Percentiles rank a stretch among this genome's conserved stretches.
phyloP scores from a whole-genome alignment of 2,888 invertebrate genomes.

The Chymomyza amoena region DNA sequence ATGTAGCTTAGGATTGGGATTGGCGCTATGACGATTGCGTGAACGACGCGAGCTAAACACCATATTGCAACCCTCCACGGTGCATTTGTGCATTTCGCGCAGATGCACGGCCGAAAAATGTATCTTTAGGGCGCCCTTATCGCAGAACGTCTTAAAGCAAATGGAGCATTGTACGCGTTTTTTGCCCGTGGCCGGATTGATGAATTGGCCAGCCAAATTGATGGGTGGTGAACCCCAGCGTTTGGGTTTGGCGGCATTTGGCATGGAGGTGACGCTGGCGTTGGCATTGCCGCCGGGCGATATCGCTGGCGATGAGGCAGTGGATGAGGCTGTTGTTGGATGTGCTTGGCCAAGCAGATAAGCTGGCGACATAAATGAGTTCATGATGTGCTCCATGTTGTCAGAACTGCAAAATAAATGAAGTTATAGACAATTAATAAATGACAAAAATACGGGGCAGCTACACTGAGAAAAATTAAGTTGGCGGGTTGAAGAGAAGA shows the following conservation, averaged over 20 bases:
- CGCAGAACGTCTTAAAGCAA: constrained; percentile 99
- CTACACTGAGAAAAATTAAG: too few species aligned
- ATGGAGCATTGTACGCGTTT: constrained; percentile 98
- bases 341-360: constrained; percentile 77
- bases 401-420: neutral
- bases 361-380: constrained; percentile 75
- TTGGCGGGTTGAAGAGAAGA: too few species aligned
- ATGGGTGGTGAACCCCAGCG: constrained; percentile 90
- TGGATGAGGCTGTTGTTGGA: constrained; percentile 40
- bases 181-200: constrained; percentile 95
- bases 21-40: constrained; percentile 97
- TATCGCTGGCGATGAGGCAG: constrained; percentile 63
- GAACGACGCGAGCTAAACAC: constrained; percentile 98
- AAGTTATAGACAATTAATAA: neutral
- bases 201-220: constrained; percentile 92
- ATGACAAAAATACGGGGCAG: neutral
- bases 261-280: constrained; percentile 21
- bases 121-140: constrained; percentile 99
- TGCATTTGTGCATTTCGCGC: constrained; percentile 99
- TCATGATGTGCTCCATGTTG: constrained; percentile 78
- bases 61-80: constrained; percentile 99
- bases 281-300: constrained; percentile 48
- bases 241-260: constrained; percentile 70
- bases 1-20: constrained; percentile 98
- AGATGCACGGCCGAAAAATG: constrained; percentile 99